phyloP scores from a whole-genome alignment of 2,797 vertebrate species.

The Peromyscus melanophrys region DNA sequence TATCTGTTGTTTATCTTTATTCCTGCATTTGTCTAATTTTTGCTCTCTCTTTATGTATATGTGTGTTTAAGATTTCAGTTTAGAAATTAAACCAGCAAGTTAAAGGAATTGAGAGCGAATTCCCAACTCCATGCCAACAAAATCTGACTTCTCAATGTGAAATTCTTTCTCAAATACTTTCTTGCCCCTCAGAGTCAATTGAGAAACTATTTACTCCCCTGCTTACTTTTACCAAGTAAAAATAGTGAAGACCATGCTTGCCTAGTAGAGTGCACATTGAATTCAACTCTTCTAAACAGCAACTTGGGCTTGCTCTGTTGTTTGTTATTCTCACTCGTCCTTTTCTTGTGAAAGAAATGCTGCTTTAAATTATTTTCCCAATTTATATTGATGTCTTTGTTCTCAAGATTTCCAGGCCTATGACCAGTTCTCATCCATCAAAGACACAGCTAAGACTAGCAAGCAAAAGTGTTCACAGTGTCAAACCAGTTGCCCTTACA shows the following conservation, averaged over 20 bases:
- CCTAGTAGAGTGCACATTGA: neutral
- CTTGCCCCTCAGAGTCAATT: slow-evolving; percentile 47
- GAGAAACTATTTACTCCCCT: neutral
- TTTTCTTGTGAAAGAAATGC: slow-evolving; percentile 39
- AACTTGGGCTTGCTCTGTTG: neutral
- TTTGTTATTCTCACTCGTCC: neutral
- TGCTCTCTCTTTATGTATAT: neutral
- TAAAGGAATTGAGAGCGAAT: neutral
- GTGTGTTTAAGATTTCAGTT: neutral
- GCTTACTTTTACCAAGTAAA: slow-evolving; percentile 33
- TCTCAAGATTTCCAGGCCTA: neutral
- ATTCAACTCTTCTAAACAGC: neutral
- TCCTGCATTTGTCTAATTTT: neutral
- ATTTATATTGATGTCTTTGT: slow-evolving; percentile 37
- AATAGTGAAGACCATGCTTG: neutral
- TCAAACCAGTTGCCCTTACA: neutral
- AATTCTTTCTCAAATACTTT: slow-evolving; percentile 42
- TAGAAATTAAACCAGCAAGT: neutral
- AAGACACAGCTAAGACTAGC: neutral
- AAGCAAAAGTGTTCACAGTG: neutral
- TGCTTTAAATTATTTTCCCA: slow-evolving; percentile 59
- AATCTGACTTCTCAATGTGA: neutral
- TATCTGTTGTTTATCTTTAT: neutral
- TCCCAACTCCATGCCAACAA: neutral
- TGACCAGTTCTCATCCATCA: slow-evolving; percentile 12